Evolutionary conservation across 1,140 invertebrate species (phyloP).

Genomic region (Chrysomallon squamiferum): DNA sequence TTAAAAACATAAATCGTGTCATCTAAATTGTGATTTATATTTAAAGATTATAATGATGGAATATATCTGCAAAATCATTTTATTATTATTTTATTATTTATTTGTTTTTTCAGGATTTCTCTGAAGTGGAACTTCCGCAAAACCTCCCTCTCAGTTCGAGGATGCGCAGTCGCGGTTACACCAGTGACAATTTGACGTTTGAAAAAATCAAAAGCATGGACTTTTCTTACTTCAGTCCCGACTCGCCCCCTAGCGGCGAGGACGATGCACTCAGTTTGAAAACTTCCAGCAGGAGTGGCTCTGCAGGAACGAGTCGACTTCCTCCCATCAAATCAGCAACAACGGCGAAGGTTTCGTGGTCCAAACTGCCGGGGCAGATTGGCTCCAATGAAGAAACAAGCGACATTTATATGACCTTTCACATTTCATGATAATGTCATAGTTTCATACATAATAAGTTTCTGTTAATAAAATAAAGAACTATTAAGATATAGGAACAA

Average conservation of each 20-base stretch:
- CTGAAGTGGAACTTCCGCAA: conserved; percentile 45
- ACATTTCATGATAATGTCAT: too few relatives aligned
- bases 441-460: too few relatives aligned
- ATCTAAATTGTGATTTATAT: too few relatives aligned
- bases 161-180: conserved; percentile 54
- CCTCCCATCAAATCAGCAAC: conserved; percentile 17
- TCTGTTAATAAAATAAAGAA: too few relatives aligned
- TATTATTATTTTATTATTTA: too few relatives aligned
- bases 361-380: conserved; percentile 1
- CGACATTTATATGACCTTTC: too few relatives aligned
- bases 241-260: conserved; percentile 28
- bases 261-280: conserved; percentile 11
- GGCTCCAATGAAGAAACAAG: background rate
- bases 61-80: too few relatives aligned
- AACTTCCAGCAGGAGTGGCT: background rate
- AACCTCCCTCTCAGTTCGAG: conserved; percentile 52
- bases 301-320: conserved; percentile 1
- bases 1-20: too few relatives aligned
- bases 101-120: conserved; percentile 36
- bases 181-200: conserved; percentile 45
- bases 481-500: too few relatives aligned
- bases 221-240: conserved; percentile 44
- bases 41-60: too few relatives aligned
- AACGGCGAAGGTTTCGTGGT: background rate
- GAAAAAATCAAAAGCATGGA: conserved; percentile 51